Conservation (phyloP, 2,888 invertebrate species). For the Nephrocerus scutellatus region DNA sequence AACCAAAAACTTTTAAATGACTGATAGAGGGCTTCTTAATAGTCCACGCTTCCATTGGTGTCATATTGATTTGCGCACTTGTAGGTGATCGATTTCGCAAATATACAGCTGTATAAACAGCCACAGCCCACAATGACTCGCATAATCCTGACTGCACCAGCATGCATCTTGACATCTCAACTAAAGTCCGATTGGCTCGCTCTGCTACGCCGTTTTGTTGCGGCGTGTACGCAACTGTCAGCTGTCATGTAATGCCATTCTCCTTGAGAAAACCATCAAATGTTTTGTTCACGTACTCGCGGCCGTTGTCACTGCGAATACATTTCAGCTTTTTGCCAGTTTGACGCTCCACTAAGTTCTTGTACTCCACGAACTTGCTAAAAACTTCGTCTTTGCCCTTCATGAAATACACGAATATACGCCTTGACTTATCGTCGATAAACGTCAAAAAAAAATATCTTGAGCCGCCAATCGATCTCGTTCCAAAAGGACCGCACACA, state of each 20-base stretch:
- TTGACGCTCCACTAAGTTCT: slow-evolving; percentile 13
- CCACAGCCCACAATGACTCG: slow-evolving; percentile 18
- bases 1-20: slow-evolving; percentile 14
- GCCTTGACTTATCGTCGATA: slow-evolving; percentile 17
- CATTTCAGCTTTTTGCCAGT: slow-evolving; percentile 13
- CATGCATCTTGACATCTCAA: slow-evolving; percentile 16
- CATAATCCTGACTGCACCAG: slow-evolving; percentile 7
- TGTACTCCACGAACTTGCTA: slow-evolving; percentile 15
- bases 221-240: slow-evolving; percentile 16
- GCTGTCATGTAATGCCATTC: slow-evolving; percentile 12
- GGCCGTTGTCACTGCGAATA: slow-evolving; percentile 18
- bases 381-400: slow-evolving; percentile 16
- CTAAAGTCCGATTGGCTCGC: slow-evolving; percentile 13
- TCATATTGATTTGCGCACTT: slow-evolving; percentile 4
- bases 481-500: slow-evolving; percentile 18
- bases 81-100: slow-evolving; percentile 15
- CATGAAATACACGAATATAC: slow-evolving; percentile 12
- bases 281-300: slow-evolving; percentile 10
- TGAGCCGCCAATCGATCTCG: slow-evolving; percentile 12
- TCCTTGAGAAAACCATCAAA: slow-evolving; percentile 11
- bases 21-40: slow-evolving; percentile 10
- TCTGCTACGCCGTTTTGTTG: slow-evolving; percentile 20
- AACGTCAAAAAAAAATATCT: slow-evolving; percentile 17
- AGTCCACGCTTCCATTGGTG: slow-evolving; percentile 13
- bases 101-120: slow-evolving; percentile 12